These are phyloP conservation scores for Euproctis similis DNA, from an alignment of 2,888 invertebrate genomes.

Conservation along the genomic window DNA sequence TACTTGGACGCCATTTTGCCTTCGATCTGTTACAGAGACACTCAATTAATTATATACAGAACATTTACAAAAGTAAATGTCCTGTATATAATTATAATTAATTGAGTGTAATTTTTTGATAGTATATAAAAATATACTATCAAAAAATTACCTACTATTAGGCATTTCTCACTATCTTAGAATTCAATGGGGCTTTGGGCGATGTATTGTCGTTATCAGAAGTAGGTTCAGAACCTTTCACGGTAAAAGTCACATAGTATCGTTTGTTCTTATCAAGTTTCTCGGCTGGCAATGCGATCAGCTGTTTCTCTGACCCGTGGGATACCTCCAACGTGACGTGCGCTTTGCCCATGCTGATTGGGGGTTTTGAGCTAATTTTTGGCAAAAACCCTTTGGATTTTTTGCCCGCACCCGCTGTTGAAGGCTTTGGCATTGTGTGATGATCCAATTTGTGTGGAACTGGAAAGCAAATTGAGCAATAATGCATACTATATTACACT, in stretches of 20 bases:
- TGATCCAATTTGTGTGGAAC: conserved; percentile 86
- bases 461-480: conserved; percentile 66
- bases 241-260: conserved; percentile 94
- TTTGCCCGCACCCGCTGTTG: conserved; percentile 60
- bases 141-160: conserved; percentile 16
- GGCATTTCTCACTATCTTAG: conserved; percentile 53
- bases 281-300: conserved; percentile 91
- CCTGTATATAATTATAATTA: not conserved
- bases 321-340: conserved; percentile 87
- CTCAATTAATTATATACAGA: too few species aligned
- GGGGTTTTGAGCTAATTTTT: conserved; percentile 75
- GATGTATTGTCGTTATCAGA: conserved; percentile 69
- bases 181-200: conserved; percentile 58
- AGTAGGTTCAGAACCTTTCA: conserved; percentile 82
- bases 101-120: too few species aligned
- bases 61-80: not conserved
- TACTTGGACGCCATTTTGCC: too few species aligned
- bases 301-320: conserved; percentile 88
- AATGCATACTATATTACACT: too few species aligned
- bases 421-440: conserved; percentile 85
- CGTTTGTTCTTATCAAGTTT: conserved; percentile 90
- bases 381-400: conserved; percentile 80
- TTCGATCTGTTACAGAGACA: too few species aligned
- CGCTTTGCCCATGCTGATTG: conserved; percentile 51
- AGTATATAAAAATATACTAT: too few species aligned